phyloP scores from a whole-genome alignment of 2,888 invertebrate species.

The Apamea sordens region DNA sequence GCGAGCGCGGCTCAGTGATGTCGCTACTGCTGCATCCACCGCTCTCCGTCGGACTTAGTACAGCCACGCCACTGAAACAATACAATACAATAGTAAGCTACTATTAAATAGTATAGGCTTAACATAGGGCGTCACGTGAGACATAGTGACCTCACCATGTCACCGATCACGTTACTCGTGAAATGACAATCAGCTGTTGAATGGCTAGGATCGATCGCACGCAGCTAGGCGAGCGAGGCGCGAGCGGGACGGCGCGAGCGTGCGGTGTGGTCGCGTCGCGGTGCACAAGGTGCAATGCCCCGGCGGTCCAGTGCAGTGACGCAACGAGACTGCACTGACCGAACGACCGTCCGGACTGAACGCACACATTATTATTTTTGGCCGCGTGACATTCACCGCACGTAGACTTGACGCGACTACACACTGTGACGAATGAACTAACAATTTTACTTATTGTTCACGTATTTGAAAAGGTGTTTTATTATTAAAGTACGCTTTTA shows the following conservation, averaged over 20 bases:
- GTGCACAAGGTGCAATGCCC: constrained; percentile 87
- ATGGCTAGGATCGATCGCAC: constrained; percentile 80
- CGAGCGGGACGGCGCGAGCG: constrained; percentile 66
- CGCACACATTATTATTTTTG: constrained; percentile 85
- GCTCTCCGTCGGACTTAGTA: constrained; percentile 94
- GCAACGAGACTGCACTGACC: constrained; percentile 88
- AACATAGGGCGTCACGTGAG: constrained; percentile 24
- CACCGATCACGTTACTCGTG: constrained; percentile 62
- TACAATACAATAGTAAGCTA: constrained; percentile 56
- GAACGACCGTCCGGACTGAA: constrained; percentile 77
- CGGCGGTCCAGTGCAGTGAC: constrained; percentile 85
- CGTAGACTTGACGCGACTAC: constrained; percentile 74
- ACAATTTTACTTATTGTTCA: constrained; percentile 76
- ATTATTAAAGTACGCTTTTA: constrained; percentile 69
- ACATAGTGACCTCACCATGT: constrained; percentile 48
- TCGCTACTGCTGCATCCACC: constrained; percentile 93
- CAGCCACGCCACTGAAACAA: constrained; percentile 95
- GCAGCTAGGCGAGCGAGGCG: constrained; percentile 71
- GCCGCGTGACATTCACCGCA: constrained; percentile 85
- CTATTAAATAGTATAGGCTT: constrained; percentile 46
- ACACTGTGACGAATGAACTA: constrained; percentile 78
- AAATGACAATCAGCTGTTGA: constrained; percentile 86
- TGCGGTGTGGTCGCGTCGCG: constrained; percentile 69
- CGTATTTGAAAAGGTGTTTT: constrained; percentile 69
- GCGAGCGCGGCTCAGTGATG: constrained; percentile 96